Base-by-base conservation (phyloP, 2,113 vertebrate genomes). In the Morone saxatilis region DNA sequence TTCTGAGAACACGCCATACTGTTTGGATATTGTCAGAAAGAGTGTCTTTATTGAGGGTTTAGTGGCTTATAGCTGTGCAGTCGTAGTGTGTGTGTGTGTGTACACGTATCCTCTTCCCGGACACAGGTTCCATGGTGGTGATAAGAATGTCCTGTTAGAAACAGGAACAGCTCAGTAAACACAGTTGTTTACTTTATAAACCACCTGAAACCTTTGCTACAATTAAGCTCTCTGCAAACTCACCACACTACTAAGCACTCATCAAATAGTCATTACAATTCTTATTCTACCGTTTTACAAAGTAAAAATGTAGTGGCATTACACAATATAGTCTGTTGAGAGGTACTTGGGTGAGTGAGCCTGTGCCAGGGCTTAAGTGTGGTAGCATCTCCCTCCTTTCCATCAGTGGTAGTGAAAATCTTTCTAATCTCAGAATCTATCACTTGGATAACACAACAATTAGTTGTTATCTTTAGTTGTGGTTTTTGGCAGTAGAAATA, bases 111-210 rank as follows among this genome's bases (percentile, higher is more conserved):
- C 59, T 85, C 73, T 80, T 88, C 83, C 81, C 78, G 71, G 70
- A 86, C 73, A 38, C 53, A 20, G 31, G 53, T 90, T 89, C 82
- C 80, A 54, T 87, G 71, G 57, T 82, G 67, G 22, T 17, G 75
- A 90, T 85, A 91, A 80, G 78, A 85, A 89, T 73, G 68, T 94
- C 89, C 91, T 91, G 94, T 91, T 87, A 86, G 83, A 72, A 92
- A 31, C 59, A 76, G 80, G 78, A 89, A 68, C 81, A 63, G 77
- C 83, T 92, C 84, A 50, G 89, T 90, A 92, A 93, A 92, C 86
- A 86, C 22, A 25, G 12, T 79, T 90, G 86, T 89, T 91, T 88
- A 88, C 85, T 14, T 77, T 71, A 65, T 71, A 75, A 85, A 83
- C 80, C 85, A 89, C 19, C 54, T 59, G 25, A 78, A 93, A 48